Conservation (phyloP, 2,888 invertebrate species). For the Alitta virens region DNA sequence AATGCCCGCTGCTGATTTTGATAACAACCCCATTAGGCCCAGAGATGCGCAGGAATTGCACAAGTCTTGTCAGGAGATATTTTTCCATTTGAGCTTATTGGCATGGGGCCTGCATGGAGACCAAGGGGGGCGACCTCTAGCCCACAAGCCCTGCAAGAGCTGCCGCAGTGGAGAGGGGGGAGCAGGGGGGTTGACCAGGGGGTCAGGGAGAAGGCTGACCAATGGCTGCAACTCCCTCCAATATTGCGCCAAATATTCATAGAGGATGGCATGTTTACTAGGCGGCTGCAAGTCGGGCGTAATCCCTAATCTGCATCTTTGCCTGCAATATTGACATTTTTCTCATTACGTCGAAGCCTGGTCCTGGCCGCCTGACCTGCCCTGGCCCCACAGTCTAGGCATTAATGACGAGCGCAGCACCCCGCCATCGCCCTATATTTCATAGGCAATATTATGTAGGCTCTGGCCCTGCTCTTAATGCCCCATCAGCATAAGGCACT, state of each 20-base stretch:
- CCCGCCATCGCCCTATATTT: background rate
- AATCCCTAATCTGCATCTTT: conserved; percentile 12
- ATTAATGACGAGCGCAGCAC: background rate
- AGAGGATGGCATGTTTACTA: conserved; percentile 17
- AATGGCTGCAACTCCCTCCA: conserved; percentile 1
- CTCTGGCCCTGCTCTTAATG: background rate
- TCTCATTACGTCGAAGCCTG: conserved; percentile 16
- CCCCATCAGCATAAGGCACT: background rate
- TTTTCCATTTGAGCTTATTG: conserved; percentile 2
- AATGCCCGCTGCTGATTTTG: background rate
- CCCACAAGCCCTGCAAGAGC: background rate
- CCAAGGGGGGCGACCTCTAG: background rate
- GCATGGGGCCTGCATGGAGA: background rate
- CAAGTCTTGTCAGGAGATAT: background rate
- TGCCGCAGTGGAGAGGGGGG: too few species aligned
- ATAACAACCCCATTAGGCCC: background rate
- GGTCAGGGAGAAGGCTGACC: background rate
- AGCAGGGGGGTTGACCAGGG: background rate
- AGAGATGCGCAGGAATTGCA: background rate
- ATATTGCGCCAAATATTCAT: conserved; percentile 17
- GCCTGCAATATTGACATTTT: conserved; percentile 14
- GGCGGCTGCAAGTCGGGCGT: conserved; percentile 9
- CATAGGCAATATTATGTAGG: conserved; percentile 1
- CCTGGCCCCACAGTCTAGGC: background rate
- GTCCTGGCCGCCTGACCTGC: conserved; percentile 7